Conservation (phyloP, 2,797 vertebrate genomes). For the Sebastes paucispinis region DNA sequence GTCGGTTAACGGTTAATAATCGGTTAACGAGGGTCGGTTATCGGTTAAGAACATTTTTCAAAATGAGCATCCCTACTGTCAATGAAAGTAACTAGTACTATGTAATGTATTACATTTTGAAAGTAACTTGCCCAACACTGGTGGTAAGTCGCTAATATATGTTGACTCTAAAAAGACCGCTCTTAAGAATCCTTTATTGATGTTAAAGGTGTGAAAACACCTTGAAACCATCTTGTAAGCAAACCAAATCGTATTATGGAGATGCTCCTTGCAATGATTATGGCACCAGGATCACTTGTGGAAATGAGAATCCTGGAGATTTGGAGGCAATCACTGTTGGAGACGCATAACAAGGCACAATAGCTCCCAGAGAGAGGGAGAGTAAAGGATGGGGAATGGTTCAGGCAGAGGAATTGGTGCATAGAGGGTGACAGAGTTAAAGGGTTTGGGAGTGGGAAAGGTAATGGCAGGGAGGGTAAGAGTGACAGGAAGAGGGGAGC, state of each 20-base stretch:
- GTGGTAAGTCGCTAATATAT: not conserved
- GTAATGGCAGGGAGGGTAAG: constrained; percentile 45
- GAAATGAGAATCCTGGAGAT: constrained; percentile 55
- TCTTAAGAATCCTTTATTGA: not conserved
- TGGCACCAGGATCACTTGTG: constrained; percentile 27
- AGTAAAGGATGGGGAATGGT: constrained; percentile 36
- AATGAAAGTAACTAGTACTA: not conserved
- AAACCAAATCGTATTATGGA: constrained; percentile 16
- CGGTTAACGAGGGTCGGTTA: too few relatives aligned
- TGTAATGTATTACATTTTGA: not conserved
- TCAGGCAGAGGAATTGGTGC: constrained; percentile 59
- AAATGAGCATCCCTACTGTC: not conserved
- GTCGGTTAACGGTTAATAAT: too few relatives aligned
- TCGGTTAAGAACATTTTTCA: too few relatives aligned
- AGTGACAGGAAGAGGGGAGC: constrained; percentile 56
- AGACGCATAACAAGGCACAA: constrained; percentile 50
- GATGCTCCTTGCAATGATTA: constrained; percentile 24
- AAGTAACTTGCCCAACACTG: not conserved
- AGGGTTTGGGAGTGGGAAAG: constrained; percentile 32
- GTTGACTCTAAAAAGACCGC: not conserved
- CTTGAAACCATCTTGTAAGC: constrained; percentile 12
- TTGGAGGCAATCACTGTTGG: constrained; percentile 55
- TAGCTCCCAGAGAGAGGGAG: constrained; percentile 33
- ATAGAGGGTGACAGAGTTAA: constrained; percentile 56
- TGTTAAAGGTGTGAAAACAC: constrained; percentile 1